Evolutionary conservation across 2,797 vertebrate species (phyloP), one percentile per base, ranked within the genome.

Genomic region (Chromobotia macracanthus): DNA sequence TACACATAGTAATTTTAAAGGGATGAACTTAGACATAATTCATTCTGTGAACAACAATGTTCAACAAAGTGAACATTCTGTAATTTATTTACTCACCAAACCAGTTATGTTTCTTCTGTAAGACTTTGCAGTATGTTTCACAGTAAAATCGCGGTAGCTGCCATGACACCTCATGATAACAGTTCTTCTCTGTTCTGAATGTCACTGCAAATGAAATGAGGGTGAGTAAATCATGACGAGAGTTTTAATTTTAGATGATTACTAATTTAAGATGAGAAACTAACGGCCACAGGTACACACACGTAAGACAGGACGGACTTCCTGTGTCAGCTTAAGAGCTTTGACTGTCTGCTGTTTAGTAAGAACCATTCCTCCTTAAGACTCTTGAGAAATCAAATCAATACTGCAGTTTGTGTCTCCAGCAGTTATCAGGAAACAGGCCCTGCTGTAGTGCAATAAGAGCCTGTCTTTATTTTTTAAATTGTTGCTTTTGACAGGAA

Each of bases 241-340:
- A 56, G 21, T 58, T 23, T 58, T 25, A 13, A 23, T 25, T 58
- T 58, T 58, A 6, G 55, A 13, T 23, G 5, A 58, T 23, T 58
- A 58, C 55, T 58, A 35, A 35, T 35, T 63, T 35, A 35, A 18
- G 3, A 13, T 63, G 15, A 21, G 18, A 28, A 74, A 65, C 63
- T 21, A 10, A 41, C 41, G 65, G 35, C 46, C 38, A 63, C 53
- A 60, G 56, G 25, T 25, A 53, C 56, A 28, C 75, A 41, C 41
- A 63, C 35, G 25, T 51, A 6, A n/a, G n/a, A 23, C 61, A 28
- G 63, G 63, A 23, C 66, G 19, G 72, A 48, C 16, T 75, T 23
- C 31, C n/a, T 28, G 35, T 65, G 69, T 50, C 66, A 55, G 67
- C 51, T 76, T 71, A 79, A 82, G 51, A 71, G 66, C 72, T 75